A percentile compares a stretch with the other conserved stretches of the same genome.
Evolutionary conservation across 1,140 invertebrate genomes (phyloP).

Genomic region (Cotesia vestalis): DNA sequence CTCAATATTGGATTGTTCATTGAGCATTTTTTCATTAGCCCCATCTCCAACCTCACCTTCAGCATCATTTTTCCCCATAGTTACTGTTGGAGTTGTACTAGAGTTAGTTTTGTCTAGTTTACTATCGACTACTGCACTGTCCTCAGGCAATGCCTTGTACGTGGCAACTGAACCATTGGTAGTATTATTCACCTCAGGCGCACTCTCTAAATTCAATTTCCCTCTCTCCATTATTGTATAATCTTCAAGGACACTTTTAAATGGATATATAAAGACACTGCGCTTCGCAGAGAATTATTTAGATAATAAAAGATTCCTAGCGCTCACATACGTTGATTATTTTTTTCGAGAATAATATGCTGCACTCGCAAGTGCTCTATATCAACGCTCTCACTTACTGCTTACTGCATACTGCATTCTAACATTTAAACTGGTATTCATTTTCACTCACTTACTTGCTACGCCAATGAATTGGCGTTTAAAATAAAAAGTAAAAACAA

Average conservation of each 20-base stretch:
- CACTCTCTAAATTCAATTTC: conserved; percentile 47
- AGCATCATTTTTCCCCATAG: conserved; percentile 21
- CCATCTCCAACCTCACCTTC: conserved; percentile 64
- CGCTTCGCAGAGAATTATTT: background rate
- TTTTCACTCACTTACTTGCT: too few relatives aligned
- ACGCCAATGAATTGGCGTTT: too few relatives aligned
- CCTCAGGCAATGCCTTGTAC: conserved; percentile 70
- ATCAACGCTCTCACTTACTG: too few relatives aligned
- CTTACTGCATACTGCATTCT: too few relatives aligned
- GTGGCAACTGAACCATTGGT: conserved; percentile 52
- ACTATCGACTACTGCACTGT: conserved; percentile 55
- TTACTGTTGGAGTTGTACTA: conserved; percentile 17
- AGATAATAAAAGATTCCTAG: background rate
- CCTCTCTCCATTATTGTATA: conserved; percentile 45
- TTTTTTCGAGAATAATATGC: too few relatives aligned
- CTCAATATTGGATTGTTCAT: conserved; percentile 70
- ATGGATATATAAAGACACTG: background rate
- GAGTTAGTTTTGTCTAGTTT: background rate
- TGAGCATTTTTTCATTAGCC: conserved; percentile 75
- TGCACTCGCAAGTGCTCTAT: too few relatives aligned
- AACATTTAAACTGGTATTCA: too few relatives aligned
- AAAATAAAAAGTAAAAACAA: too few relatives aligned
- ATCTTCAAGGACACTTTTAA: conserved; percentile 30
- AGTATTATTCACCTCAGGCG: conserved; percentile 46
- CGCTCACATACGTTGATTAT: background rate